Evolutionary conservation across 2,888 invertebrate genomes (phyloP).

Genomic region (Yponomeuta plumbellus): DNA sequence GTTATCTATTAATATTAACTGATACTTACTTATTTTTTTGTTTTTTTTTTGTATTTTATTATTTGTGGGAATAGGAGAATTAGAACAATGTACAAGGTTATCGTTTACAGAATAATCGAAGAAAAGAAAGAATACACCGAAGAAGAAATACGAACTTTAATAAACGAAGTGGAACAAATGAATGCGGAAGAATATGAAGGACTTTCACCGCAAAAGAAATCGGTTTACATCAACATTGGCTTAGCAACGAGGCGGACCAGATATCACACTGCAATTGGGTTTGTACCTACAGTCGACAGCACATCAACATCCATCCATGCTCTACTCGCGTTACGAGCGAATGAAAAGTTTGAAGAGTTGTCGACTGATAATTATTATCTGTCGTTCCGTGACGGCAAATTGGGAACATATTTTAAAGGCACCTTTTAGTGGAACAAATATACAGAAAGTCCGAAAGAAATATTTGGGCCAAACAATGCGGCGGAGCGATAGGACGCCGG

Average conservation of each 20-base stretch:
- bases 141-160: constrained; percentile 49
- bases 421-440: too few species aligned
- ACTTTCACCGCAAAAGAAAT: constrained; percentile 45
- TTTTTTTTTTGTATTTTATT: not conserved
- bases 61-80: not conserved
- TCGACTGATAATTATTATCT: too few species aligned
- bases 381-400: too few species aligned
- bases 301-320: too few species aligned
- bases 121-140: constrained; percentile 44
- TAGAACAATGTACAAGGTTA: not conserved
- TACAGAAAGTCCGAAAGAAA: too few species aligned
- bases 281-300: constrained; percentile 9
- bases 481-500: too few species aligned
- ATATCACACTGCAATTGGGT: constrained; percentile 35
- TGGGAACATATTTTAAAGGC: too few species aligned
- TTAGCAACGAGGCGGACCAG: constrained; percentile 51
- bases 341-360: too few species aligned
- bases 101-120: not conserved
- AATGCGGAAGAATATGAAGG: constrained; percentile 52
- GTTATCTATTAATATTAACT: not conserved
- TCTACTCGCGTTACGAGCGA: too few species aligned
- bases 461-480: too few species aligned
- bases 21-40: not conserved
- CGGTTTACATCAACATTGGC: constrained; percentile 49
- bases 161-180: constrained; percentile 51